Evolutionary conservation across 1,140 invertebrate genomes (phyloP).

Genomic region (Coelopa frigida): DNA sequence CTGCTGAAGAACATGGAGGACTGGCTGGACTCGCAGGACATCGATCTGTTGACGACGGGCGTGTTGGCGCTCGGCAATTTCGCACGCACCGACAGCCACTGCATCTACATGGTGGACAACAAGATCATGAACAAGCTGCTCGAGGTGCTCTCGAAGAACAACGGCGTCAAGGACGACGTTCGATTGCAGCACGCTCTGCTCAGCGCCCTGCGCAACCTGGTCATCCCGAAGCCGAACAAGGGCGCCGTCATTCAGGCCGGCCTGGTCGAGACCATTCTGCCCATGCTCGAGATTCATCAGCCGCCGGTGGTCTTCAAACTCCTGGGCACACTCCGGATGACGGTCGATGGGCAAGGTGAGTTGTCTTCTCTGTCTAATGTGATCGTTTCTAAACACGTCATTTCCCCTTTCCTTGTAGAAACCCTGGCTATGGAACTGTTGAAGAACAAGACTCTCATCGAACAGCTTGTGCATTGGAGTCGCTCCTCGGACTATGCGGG

Average conservation of each 20-base stretch:
- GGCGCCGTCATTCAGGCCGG: conserved; percentile 61
- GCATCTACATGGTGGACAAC: conserved; percentile 71
- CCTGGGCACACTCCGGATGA: conserved; percentile 76
- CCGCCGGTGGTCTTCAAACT: conserved; percentile 79
- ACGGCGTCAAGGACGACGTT: conserved; percentile 54
- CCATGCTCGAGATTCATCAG: conserved; percentile 65
- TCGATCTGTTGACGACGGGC: conserved; percentile 70
- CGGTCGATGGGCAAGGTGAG: conserved; percentile 65
- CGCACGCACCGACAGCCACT: conserved; percentile 76
- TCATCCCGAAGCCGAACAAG: conserved; percentile 75
- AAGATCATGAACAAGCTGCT: conserved; percentile 70
- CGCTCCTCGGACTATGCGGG: conserved; percentile 70
- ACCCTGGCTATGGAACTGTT: conserved; percentile 36
- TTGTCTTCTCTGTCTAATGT: too few species aligned
- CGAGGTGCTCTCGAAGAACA: conserved; percentile 50
- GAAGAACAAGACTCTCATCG: conserved; percentile 37
- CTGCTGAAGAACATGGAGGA: conserved; percentile 54
- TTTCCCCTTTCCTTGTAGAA: conserved; percentile 17
- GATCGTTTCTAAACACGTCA: conserved; percentile 9
- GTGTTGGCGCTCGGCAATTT: conserved; percentile 84
- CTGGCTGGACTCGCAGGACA: conserved; percentile 68
- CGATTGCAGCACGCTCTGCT: conserved; percentile 75
- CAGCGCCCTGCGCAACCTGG: conserved; percentile 73
- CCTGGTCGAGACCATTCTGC: conserved; percentile 64
- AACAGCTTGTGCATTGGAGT: conserved; percentile 68